These are phyloP conservation scores for Orchestes rusci DNA, from an alignment of 2,888 invertebrate genomes.

Conservation along the genomic window DNA sequence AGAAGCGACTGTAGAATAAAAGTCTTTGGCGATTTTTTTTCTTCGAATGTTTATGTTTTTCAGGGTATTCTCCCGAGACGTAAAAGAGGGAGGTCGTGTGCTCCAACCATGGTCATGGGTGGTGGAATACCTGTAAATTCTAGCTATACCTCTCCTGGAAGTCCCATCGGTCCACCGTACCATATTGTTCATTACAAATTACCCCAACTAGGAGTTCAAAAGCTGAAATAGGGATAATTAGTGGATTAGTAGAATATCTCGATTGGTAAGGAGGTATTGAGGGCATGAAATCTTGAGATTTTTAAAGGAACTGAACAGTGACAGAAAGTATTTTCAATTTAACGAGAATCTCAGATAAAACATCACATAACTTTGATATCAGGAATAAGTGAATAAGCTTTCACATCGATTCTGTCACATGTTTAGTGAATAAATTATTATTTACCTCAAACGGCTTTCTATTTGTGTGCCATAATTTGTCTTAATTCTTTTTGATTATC, in stretches of 20 bases:
- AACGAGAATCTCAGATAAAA: conserved; percentile 2
- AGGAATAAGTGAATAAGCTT: no score
- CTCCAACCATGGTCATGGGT: conserved; percentile 46
- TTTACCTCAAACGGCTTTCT: no score
- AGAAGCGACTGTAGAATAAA: no score
- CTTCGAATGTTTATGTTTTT: neutral
- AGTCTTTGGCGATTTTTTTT: neutral
- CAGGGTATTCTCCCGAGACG: conserved; percentile 68
- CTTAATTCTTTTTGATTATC: conserved; percentile 12
- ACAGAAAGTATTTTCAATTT: no score
- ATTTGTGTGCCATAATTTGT: neutral
- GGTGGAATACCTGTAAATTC: conserved; percentile 32
- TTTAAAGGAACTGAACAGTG: no score
- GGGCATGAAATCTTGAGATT: no score
- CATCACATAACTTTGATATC: neutral
- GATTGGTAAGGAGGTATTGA: no score
- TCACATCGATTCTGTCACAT: no score
- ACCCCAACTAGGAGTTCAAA: conserved; percentile 54
- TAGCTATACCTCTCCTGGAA: conserved; percentile 45
- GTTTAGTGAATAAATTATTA: no score
- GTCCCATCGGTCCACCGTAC: conserved; percentile 65
- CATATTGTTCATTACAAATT: conserved; percentile 72
- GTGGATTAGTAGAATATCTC: no score
- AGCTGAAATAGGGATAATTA: conserved; percentile 41
- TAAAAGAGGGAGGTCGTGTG: conserved; percentile 60